These are phyloP conservation scores for Ceriagrion tenellum DNA, from an alignment of 2,888 invertebrate genomes.

Conservation along the genomic window DNA sequence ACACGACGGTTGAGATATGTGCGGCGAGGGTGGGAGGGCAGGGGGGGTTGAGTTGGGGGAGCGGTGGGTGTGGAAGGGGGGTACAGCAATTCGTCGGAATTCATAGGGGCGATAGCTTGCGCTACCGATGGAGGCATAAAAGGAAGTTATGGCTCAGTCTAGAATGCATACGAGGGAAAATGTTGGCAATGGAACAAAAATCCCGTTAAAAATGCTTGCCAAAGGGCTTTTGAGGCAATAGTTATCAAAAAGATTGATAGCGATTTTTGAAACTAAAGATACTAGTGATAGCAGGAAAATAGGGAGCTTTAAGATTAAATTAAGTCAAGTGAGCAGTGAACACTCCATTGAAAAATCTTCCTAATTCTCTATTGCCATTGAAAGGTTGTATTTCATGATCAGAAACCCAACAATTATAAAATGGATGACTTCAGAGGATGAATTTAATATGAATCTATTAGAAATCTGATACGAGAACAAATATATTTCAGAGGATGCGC, in stretches of 20 bases:
- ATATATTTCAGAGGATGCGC: too few species aligned
- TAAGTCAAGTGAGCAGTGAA: too few species aligned
- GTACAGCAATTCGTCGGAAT: conserved; percentile 16
- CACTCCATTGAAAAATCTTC: too few species aligned
- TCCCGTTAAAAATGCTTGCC: conserved; percentile 18
- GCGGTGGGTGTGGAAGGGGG: background rate
- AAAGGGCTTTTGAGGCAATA: background rate
- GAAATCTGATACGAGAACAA: too few species aligned
- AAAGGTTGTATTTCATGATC: too few species aligned
- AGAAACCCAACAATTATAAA: too few species aligned
- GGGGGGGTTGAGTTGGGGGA: background rate
- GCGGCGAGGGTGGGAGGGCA: background rate
- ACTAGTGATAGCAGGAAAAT: too few species aligned
- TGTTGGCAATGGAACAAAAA: background rate
- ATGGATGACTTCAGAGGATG: too few species aligned
- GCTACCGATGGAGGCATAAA: conserved; percentile 32
- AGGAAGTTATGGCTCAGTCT: conserved; percentile 13
- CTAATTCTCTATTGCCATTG: too few species aligned
- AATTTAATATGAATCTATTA: too few species aligned
- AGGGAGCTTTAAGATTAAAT: background rate
- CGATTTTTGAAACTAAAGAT: background rate
- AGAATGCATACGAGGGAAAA: conserved; percentile 8
- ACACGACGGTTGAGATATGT: conserved; percentile 34
- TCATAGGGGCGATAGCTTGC: conserved; percentile 35
- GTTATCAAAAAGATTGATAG: background rate